Evolutionary conservation across 2,797 vertebrate species (phyloP), one percentile per base, ranked within the genome.

Genomic region (Huso huso): DNA sequence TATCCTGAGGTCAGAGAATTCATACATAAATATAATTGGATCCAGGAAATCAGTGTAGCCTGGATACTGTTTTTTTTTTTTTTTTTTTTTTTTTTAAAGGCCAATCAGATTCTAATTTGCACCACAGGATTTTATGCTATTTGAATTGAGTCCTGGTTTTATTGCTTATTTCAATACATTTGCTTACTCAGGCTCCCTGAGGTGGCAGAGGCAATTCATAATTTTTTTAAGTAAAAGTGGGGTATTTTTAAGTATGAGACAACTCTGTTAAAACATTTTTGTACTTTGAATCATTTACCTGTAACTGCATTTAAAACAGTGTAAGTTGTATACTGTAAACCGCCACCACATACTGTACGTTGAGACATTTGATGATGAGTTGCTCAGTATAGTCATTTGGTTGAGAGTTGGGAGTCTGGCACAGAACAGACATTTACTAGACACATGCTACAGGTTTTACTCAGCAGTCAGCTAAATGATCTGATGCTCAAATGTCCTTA

Each of bases 91-190:
- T 80, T 79, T 70, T 75, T 88, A 86, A 88, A 84, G 74, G 76
- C 82, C 84, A 89, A 90, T 92, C 84, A 86, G 84, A 86, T 89
- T 90, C 80, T 91, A 92, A 93, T 93, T 94, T 91, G 83, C 77
- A 75, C 61, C 79, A 79, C 75, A 76, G 86, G 86, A 85, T 85
- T 88, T 84, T 87, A 75, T 77, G 71, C 78, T 71, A 70, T 78
- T n/a, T 72, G 76, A 81, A 82, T 71, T 74, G 80, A 75, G 75
- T 81, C 73, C 72, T 78, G 53, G 76, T 83, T 88, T 88, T 86
- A 82, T 86, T 82, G 75, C 66, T 76, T 73, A 70, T 82, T 84
- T 79, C 59, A 66, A 49, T 82, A 70, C 68, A 77, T 82, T 85
- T 88, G 80, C 81, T 88, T 90, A 77, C 70, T 68, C 66, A 71